Conservation (phyloP, 2,888 invertebrate species). For the Parnassius mnemosyne region DNA sequence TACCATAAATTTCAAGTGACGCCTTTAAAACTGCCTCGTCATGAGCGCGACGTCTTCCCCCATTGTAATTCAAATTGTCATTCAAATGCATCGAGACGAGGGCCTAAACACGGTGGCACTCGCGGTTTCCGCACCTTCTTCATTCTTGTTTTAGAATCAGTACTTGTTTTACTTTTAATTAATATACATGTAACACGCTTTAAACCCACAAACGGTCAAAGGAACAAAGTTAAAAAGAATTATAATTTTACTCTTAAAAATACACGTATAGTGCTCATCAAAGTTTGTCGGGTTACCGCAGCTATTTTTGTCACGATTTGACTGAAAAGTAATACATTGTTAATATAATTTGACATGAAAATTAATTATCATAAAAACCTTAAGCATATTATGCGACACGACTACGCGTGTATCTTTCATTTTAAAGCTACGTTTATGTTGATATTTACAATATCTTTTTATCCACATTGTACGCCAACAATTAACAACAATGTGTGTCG, state of each 20-base stretch:
- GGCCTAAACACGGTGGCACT: constrained; percentile 68
- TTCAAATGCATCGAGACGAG: constrained; percentile 63
- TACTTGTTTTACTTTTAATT: not conserved
- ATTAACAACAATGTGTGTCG: constrained; percentile 63
- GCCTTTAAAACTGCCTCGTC: constrained; percentile 57
- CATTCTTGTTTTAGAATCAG: constrained; percentile 22
- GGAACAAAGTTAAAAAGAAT: not conserved
- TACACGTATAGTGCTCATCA: no score
- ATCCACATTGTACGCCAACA: constrained; percentile 52
- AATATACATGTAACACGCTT: no score
- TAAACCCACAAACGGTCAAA: not conserved
- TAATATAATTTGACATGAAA: constrained; percentile 18
- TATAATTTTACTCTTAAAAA: no score
- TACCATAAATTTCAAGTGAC: constrained; percentile 51
- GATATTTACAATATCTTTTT: constrained; percentile 28
- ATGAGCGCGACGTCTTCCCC: constrained; percentile 65
- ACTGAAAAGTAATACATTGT: constrained; percentile 25
- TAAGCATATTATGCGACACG: constrained; percentile 10
- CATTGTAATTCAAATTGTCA: constrained; percentile 75
- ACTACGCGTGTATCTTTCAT: constrained; percentile 25
- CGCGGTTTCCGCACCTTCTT: constrained; percentile 69
- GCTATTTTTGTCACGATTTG: constrained; percentile 32
- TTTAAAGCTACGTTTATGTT: constrained; percentile 13
- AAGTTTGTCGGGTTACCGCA: not conserved
- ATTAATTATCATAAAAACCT: constrained; percentile 23